Conservation (phyloP, 2,797 vertebrate species). For the Falco novaeseelandiae region DNA sequence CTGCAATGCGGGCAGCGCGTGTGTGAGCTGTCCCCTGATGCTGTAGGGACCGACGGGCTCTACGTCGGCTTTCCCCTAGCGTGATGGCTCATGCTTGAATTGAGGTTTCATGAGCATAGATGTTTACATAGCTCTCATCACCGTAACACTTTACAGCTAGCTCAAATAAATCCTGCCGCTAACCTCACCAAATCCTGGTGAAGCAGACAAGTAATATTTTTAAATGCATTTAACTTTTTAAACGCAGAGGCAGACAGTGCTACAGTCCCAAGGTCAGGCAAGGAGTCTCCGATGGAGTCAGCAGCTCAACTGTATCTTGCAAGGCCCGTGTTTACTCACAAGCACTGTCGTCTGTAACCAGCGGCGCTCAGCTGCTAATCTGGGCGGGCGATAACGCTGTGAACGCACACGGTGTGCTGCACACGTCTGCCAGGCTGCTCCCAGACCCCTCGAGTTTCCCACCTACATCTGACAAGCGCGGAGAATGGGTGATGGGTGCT, state of each 20-base stretch:
- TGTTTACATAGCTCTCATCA: neutral
- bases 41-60: neutral
- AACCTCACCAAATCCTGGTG: neutral
- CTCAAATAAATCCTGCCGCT: neutral
- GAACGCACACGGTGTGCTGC: neutral
- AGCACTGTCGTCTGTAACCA: neutral
- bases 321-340: neutral
- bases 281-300: neutral
- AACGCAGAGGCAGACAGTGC: neutral
- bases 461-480: rapidly evolving
- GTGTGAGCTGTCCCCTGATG: neutral
- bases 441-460: neutral
- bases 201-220: slow-evolving; percentile 36
- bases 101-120: neutral
- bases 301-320: neutral
- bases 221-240: neutral
- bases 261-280: slow-evolving; percentile 46
- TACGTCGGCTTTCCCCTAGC: neutral
- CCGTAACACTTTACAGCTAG: neutral
- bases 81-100: neutral
- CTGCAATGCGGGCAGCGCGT: neutral
- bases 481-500: neutral
- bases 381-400: neutral
- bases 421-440: neutral
- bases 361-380: neutral